Percentiles rank a stretch among this genome's conserved stretches.
Evolutionary conservation across 2,113 vertebrate genomes (phyloP).

Genomic region (Lycaon pictus): DNA sequence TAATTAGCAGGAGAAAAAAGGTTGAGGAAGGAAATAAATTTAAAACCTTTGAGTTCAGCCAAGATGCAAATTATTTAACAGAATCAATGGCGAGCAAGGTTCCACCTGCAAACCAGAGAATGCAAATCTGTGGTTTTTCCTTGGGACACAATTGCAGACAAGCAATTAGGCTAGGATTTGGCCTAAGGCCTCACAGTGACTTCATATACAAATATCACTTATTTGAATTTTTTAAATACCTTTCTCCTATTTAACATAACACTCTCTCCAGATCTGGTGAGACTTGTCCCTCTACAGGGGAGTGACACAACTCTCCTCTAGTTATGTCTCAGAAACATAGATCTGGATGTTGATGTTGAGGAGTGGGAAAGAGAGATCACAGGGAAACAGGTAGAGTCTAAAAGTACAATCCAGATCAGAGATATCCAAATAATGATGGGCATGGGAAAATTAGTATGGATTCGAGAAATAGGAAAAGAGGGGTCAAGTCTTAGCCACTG

Average conservation of each 20-base stretch:
- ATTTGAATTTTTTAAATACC: slow-evolving; percentile 60
- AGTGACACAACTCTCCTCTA: not conserved
- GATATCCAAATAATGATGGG: not conserved
- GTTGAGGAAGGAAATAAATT: slow-evolving; percentile 56
- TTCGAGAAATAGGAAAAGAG: slow-evolving; percentile 4
- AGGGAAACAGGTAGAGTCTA: not conserved
- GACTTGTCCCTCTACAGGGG: not conserved
- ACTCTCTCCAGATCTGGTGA: slow-evolving; percentile 10
- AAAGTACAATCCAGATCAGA: not conserved
- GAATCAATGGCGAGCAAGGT: slow-evolving; percentile 33
- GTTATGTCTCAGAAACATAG: not conserved
- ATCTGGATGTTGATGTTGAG: not conserved
- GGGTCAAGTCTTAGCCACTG: not conserved
- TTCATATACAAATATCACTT: slow-evolving; percentile 58
- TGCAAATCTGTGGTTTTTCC: not conserved
- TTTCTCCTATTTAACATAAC: slow-evolving; percentile 38
- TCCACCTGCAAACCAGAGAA: slow-evolving; percentile 32
- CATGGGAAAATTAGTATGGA: not conserved
- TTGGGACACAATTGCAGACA: slow-evolving; percentile 39
- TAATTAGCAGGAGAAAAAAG: slow-evolving; percentile 46
- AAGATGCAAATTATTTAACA: slow-evolving; percentile 68
- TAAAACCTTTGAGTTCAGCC: slow-evolving; percentile 38
- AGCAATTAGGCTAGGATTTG: slow-evolving; percentile 42
- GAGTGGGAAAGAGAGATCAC: too few species aligned
- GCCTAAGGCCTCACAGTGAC: slow-evolving; percentile 43